phyloP scores from a whole-genome alignment of 2,113 vertebrate genomes.

The Agelaius phoeniceus region DNA sequence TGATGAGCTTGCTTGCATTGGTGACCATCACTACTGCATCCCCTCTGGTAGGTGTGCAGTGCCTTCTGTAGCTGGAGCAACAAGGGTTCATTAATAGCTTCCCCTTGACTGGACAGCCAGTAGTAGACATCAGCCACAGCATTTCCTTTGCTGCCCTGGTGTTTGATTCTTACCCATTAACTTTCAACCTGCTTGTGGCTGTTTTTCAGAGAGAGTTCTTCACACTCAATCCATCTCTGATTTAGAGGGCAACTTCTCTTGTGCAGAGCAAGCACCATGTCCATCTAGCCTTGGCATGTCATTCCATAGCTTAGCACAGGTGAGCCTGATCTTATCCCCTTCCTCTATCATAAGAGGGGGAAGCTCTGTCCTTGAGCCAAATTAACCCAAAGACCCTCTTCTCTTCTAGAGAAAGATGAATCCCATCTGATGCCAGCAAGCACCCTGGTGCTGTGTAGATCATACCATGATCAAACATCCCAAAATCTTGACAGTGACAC shows the following conservation, averaged over 20 bases:
- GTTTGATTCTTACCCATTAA: neutral
- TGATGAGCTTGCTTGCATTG: neutral
- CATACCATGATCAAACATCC: neutral
- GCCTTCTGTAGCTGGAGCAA: neutral
- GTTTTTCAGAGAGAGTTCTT: neutral
- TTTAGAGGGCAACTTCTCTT: neutral
- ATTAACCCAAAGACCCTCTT: neutral
- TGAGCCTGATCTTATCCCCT: neutral
- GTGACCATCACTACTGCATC: neutral
- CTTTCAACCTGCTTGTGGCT: neutral
- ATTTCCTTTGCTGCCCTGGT: neutral
- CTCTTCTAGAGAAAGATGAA: neutral
- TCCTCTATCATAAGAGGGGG: neutral
- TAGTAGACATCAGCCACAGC: neutral
- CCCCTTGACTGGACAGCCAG: neutral
- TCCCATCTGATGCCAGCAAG: neutral
- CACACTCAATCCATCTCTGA: neutral
- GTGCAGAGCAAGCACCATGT: neutral
- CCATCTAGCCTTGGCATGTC: neutral
- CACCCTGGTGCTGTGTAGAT: neutral
- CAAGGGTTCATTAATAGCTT: neutral
- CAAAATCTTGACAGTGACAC: neutral
- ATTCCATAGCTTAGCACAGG: neutral
- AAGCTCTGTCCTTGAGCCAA: neutral
- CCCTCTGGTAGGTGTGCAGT: neutral